Conservation (phyloP, 2,113 vertebrate species). For the Salminus brasiliensis region DNA sequence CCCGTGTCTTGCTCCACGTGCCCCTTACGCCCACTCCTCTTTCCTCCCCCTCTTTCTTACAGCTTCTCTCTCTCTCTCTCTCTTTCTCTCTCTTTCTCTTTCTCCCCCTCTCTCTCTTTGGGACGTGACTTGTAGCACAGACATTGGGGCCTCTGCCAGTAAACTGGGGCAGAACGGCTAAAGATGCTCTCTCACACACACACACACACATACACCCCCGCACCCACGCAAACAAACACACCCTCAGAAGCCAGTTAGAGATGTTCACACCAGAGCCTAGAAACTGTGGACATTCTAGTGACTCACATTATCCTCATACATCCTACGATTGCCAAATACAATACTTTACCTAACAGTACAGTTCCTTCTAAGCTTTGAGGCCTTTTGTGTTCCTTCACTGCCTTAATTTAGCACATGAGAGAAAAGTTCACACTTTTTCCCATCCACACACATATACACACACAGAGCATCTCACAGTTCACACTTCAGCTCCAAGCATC, state of each 20-base stretch:
- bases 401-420: background rate
- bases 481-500: slow-evolving; percentile 11
- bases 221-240: slow-evolving; percentile 10
- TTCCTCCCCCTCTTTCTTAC: slow-evolving; percentile 63
- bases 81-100: slow-evolving; percentile 30
- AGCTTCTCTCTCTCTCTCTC: slow-evolving; percentile 54
- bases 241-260: slow-evolving; percentile 7
- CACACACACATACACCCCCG: slow-evolving; percentile 33
- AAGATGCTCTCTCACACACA: slow-evolving; percentile 61
- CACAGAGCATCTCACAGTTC: background rate
- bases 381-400: background rate
- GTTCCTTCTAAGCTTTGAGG: background rate
- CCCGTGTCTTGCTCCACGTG: slow-evolving; percentile 79
- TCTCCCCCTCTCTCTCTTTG: slow-evolving; percentile 61
- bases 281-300: background rate
- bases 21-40: slow-evolving; percentile 68
- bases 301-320: background rate
- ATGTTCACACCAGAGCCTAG: slow-evolving; percentile 11
- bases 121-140: slow-evolving; percentile 82
- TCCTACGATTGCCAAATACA: background rate
- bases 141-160: slow-evolving; percentile 73
- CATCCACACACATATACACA: background rate
- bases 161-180: slow-evolving; percentile 71
- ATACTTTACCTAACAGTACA: background rate
- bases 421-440: slow-evolving; percentile 7